A percentile compares a stretch with the other conserved stretches of the same genome.
Conservation (phyloP, 2,888 invertebrate genomes). For the Adelphocoris suturalis region DNA sequence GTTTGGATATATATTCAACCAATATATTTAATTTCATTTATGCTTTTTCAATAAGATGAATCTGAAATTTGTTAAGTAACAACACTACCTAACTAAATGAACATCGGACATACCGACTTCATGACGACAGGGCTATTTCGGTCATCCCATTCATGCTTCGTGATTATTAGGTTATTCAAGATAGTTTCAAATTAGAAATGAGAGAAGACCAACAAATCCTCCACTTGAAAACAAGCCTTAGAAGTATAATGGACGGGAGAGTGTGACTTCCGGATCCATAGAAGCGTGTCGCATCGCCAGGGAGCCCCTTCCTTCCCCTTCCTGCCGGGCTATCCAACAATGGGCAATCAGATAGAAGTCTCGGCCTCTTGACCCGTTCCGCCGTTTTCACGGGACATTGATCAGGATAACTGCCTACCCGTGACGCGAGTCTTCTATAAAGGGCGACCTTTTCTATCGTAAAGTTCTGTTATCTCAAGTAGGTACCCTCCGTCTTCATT, state of each 20-base stretch:
- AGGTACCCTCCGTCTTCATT: background rate
- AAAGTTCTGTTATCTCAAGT: background rate
- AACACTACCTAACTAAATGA: too few relatives aligned
- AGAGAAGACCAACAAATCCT: background rate
- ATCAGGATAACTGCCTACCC: conserved; percentile 40
- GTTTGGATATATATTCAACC: too few relatives aligned
- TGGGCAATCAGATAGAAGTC: conserved; percentile 51
- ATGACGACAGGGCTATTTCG: too few relatives aligned
- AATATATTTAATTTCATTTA: too few relatives aligned
- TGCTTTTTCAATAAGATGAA: too few relatives aligned
- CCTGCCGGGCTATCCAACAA: conserved; percentile 27
- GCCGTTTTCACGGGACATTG: conserved; percentile 60
- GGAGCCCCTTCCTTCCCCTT: background rate
- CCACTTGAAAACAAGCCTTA: background rate
- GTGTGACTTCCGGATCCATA: conserved; percentile 58
- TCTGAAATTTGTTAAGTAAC: too few relatives aligned
- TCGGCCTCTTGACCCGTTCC: conserved; percentile 37
- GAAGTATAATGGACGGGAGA: conserved; percentile 18
- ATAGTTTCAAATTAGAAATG: background rate
- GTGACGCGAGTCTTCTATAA: conserved; percentile 39
- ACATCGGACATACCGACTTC: too few relatives aligned
- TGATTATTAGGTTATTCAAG: background rate
- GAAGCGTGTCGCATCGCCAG: conserved; percentile 33
- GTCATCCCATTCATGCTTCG: too few relatives aligned
- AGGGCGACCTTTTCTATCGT: background rate